These are phyloP conservation scores for Sus scrofa DNA, from an alignment of 2,113 vertebrate species.

Conservation along the genomic window DNA sequence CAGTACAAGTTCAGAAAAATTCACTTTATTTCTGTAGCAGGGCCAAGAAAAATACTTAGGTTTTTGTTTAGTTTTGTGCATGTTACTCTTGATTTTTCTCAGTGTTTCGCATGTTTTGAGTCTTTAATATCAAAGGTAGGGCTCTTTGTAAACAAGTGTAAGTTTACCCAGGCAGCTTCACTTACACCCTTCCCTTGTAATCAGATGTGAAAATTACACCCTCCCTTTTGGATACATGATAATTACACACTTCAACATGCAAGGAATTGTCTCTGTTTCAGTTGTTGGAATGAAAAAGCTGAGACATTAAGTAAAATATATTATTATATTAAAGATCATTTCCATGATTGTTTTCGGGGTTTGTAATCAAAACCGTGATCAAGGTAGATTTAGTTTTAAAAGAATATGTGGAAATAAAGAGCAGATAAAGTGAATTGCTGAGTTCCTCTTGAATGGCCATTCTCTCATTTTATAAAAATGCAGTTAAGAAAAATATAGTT, in stretches of 20 bases:
- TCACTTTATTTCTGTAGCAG: slow-evolving; percentile 80
- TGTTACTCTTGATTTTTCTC: slow-evolving; percentile 83
- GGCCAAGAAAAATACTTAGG: slow-evolving; percentile 79
- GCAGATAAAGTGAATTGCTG: slow-evolving; percentile 52
- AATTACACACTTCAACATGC: slow-evolving; percentile 94
- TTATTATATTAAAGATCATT: slow-evolving; percentile 90
- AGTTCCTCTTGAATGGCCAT: slow-evolving; percentile 54
- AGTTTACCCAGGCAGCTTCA: slow-evolving; percentile 88
- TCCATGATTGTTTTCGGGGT: slow-evolving; percentile 85
- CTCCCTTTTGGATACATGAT: slow-evolving; percentile 95
- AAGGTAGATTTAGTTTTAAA: slow-evolving; percentile 83
- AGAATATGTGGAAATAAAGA: slow-evolving; percentile 63
- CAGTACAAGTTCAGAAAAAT: slow-evolving; percentile 78
- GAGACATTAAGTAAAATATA: slow-evolving; percentile 88
- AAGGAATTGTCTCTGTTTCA: slow-evolving; percentile 92
- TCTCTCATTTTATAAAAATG: slow-evolving; percentile 62
- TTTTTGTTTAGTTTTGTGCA: slow-evolving; percentile 77
- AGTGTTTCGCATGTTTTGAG: slow-evolving; percentile 83
- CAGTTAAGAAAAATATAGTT: slow-evolving; percentile 39
- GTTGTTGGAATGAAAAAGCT: slow-evolving; percentile 88
- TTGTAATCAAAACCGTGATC: slow-evolving; percentile 87
- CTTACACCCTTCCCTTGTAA: slow-evolving; percentile 94
- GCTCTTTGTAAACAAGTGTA: slow-evolving; percentile 92
- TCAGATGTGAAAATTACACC: slow-evolving; percentile 96
- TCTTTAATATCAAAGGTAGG: slow-evolving; percentile 92